Percentiles rank a stretch among this genome's conserved stretches.
Evolutionary conservation across 2,797 vertebrate genomes (phyloP).

Genomic region (Xiphophorus birchmanni): DNA sequence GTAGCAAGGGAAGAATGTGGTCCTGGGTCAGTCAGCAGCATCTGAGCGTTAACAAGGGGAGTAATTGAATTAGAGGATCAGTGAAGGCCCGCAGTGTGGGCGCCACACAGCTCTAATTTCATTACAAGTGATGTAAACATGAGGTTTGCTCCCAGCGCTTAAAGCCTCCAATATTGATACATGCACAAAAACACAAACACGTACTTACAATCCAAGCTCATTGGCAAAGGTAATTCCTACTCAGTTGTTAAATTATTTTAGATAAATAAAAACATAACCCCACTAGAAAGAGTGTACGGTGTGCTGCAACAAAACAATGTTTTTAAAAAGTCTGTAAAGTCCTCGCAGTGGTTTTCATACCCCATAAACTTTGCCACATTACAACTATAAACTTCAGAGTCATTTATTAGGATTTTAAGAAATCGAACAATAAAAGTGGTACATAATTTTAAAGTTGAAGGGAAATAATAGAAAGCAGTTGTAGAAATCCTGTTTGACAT

Average conservation of each 20-base stretch:
- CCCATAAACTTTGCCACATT: neutral
- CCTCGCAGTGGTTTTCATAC: neutral
- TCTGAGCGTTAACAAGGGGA: slow-evolving; percentile 78
- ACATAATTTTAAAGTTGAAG: neutral
- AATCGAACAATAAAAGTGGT: neutral
- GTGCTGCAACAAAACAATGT: neutral
- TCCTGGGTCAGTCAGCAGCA: slow-evolving; percentile 71
- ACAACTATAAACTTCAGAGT: neutral
- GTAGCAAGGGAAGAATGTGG: slow-evolving; percentile 50
- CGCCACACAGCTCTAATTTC: slow-evolving; percentile 74
- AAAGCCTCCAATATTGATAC: slow-evolving; percentile 60
- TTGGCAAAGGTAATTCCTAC: neutral
- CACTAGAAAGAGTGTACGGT: neutral
- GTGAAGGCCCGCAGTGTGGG: slow-evolving; percentile 74
- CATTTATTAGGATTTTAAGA: neutral
- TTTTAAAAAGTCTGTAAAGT: neutral
- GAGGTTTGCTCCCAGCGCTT: slow-evolving; percentile 61
- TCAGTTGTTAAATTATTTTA: neutral
- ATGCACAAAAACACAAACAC: slow-evolving; percentile 33
- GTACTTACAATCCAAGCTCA: neutral
- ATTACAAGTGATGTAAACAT: slow-evolving; percentile 81
- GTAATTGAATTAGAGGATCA: slow-evolving; percentile 82
- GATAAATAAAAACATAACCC: slow-evolving; percentile 10
- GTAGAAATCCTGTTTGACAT: neutral
- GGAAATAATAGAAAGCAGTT: neutral